Conservation (phyloP, 1,140 invertebrate genomes). For the Apis florea region DNA sequence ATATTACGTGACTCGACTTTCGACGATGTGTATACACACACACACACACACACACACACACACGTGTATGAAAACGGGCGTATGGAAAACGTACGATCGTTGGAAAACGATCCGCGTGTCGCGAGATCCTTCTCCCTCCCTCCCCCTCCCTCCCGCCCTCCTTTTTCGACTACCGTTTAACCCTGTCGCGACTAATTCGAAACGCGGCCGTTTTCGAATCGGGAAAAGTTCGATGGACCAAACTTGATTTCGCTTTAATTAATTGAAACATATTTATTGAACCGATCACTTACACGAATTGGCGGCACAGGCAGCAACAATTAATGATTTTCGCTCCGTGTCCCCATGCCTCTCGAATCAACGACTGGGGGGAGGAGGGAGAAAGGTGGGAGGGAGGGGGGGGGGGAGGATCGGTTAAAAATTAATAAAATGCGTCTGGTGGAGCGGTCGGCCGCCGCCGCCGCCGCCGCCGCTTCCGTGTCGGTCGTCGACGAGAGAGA, state of each 20-base stretch:
- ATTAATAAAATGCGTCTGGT: constrained; percentile 34
- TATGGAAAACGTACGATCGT: too few relatives aligned
- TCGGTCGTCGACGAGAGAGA: neutral
- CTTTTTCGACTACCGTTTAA: constrained; percentile 1
- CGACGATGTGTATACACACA: constrained; percentile 11
- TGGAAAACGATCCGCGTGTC: neutral
- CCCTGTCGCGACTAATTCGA: constrained; percentile 21
- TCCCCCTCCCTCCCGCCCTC: too few relatives aligned
- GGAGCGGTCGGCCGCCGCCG: neutral
- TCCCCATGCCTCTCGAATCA: constrained; percentile 31
- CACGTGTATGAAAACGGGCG: too few relatives aligned
- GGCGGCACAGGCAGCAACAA: constrained; percentile 21
- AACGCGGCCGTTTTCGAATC: constrained; percentile 9
- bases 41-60: too few relatives aligned
- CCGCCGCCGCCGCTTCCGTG: neutral
- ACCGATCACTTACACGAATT: constrained; percentile 48
- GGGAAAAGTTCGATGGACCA: constrained; percentile 37
- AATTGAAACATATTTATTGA: constrained; percentile 48
- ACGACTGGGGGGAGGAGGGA: too few relatives aligned
- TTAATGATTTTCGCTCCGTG: constrained; percentile 38
- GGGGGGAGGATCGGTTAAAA: constrained; percentile 21
- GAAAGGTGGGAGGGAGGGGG: too few relatives aligned
- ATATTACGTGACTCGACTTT: constrained; percentile 57
- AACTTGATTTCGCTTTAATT: constrained; percentile 48
- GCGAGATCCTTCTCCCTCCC: neutral